These are phyloP conservation scores for rabbit (Oryctolagus cuniculus) DNA, from an alignment of 2,113 vertebrate species.

Conservation along the genomic window mOryCun1.1 NC_091447.1:31972501-31973000, in stretches of 20 bases:
- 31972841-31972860: not conserved
- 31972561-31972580: not conserved
- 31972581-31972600: too few species aligned
- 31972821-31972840: not conserved
- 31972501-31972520: not conserved
- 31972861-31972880: not conserved
- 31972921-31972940: not conserved
- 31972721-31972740: not conserved
- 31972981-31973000: too few species aligned
- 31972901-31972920: not conserved
- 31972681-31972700: not conserved
- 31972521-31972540: not conserved
- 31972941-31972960: too few species aligned
- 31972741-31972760: fast-evolving
- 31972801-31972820: not conserved
- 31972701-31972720: not conserved
- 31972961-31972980: fast-evolving
- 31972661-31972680: not conserved
- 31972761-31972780: not conserved
- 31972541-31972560: not conserved
- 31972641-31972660: not conserved
- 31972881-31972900: not conserved
- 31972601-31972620: not conserved
- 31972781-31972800: fast-evolving
- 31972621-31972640: not conserved